Percentiles rank a stretch among this genome's conserved stretches.
Evolutionary conservation across 2,113 vertebrate genomes (phyloP).

Genomic region (Marmota flaviventris): DNA sequence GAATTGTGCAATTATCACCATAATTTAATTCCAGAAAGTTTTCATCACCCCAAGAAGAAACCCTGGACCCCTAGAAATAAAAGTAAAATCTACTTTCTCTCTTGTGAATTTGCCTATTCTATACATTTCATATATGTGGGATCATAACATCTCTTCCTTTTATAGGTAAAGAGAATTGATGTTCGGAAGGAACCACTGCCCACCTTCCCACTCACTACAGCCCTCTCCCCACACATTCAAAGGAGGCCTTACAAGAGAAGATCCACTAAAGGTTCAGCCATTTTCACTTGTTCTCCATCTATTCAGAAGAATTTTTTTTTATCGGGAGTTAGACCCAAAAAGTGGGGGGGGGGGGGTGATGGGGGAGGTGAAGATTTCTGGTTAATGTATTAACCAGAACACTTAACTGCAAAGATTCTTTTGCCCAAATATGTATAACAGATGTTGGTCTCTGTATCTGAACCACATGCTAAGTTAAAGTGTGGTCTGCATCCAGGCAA

Average conservation of each 20-base stretch:
- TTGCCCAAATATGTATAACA: background rate
- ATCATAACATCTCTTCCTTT: background rate
- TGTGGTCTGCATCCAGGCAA: background rate
- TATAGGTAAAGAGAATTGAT: background rate
- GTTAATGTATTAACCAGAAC: background rate
- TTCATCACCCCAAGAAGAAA: background rate
- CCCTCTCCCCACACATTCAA: background rate
- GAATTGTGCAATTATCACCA: background rate
- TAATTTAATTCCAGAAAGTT: conserved; percentile 29
- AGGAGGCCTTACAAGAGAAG: background rate
- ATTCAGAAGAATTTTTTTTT: background rate
- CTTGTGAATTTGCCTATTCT: background rate
- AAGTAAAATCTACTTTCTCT: background rate
- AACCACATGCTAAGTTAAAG: background rate
- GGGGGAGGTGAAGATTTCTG: background rate
- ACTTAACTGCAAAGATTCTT: background rate
- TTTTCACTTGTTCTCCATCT: background rate
- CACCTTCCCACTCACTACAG: background rate
- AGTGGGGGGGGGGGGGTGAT: too few relatives aligned
- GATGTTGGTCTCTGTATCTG: background rate
- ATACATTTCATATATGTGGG: background rate
- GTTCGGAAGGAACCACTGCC: background rate
- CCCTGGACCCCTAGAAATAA: background rate
- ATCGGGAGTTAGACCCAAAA: background rate
- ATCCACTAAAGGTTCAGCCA: background rate